Evolutionary conservation across 2,888 invertebrate species (phyloP).

Genomic region (Oscheius myriophilus): DNA sequence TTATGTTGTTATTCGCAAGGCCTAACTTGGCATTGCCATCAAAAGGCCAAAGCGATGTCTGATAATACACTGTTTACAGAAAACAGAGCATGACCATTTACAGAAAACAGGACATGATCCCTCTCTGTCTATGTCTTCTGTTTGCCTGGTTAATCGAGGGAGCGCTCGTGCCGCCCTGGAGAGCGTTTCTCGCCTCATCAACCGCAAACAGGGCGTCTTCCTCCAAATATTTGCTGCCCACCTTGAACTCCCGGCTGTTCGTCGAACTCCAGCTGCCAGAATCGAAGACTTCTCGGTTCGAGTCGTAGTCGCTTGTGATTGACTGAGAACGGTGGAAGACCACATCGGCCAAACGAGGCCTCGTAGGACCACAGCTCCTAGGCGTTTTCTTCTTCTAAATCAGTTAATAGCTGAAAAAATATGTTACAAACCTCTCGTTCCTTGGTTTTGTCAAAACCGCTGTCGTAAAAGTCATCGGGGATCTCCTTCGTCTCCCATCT

Average conservation of each 20-base stretch:
- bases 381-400: slow-evolving; percentile 43
- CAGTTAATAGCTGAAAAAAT: too few relatives aligned
- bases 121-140: too few relatives aligned
- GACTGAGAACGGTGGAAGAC: slow-evolving; percentile 56
- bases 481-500: slow-evolving; percentile 25
- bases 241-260: slow-evolving; percentile 35
- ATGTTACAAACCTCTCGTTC: slow-evolving; percentile 29
- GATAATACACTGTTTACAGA: too few relatives aligned
- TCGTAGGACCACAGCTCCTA: slow-evolving; percentile 25
- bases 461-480: slow-evolving; percentile 30
- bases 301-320: slow-evolving; percentile 63
- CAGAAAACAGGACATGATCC: too few relatives aligned
- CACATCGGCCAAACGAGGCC: slow-evolving; percentile 50
- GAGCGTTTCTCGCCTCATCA: slow-evolving; percentile 24
- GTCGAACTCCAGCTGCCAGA: slow-evolving; percentile 64
- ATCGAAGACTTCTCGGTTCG: slow-evolving; percentile 59
- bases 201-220: slow-evolving; percentile 19
- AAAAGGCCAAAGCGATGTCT: too few relatives aligned
- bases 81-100: too few relatives aligned
- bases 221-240: slow-evolving; percentile 13
- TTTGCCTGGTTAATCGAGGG: too few relatives aligned
- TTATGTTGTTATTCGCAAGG: too few relatives aligned
- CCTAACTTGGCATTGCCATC: too few relatives aligned
- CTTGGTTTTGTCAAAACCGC: slow-evolving; percentile 28
- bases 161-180: slow-evolving; percentile 15